A percentile compares a stretch with the other conserved stretches of the same genome.
phyloP scores from a whole-genome alignment of 2,113 vertebrate species.

The Ciconia boyciana region DNA sequence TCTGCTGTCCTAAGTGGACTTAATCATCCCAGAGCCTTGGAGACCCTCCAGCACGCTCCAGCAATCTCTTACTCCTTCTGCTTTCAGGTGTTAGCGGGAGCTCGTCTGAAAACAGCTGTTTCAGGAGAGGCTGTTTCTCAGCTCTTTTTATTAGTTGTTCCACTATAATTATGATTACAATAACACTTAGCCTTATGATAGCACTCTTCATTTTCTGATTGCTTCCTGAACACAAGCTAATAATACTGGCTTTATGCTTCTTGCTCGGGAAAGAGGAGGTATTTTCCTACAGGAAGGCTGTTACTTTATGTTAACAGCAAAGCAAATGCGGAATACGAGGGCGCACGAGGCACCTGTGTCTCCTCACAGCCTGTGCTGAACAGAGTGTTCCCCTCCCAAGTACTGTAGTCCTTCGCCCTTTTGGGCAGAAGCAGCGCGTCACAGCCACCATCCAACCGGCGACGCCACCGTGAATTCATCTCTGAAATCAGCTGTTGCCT shows the following conservation, averaged over 20 bases:
- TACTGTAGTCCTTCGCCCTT: fast-evolving
- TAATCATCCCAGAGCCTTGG: background rate
- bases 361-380: background rate
- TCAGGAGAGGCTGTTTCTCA: background rate
- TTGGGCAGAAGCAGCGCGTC: background rate
- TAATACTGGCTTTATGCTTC: background rate
- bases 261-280: background rate
- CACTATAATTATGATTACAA: background rate
- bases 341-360: fast-evolving
- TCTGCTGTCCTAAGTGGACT: background rate
- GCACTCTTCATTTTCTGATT: background rate
- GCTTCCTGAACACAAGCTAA: background rate
- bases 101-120: background rate
- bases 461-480: fast-evolving
- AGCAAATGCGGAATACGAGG: background rate
- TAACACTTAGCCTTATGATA: background rate
- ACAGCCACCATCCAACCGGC: background rate
- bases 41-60: background rate
- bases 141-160: background rate
- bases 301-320: background rate
- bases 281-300: background rate
- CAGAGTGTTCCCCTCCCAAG: background rate
- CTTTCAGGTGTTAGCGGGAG: background rate
- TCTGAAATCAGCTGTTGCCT: background rate
- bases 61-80: background rate